phyloP scores from a whole-genome alignment of 2,888 invertebrate species.

The Ichneumoninae sp. region DNA sequence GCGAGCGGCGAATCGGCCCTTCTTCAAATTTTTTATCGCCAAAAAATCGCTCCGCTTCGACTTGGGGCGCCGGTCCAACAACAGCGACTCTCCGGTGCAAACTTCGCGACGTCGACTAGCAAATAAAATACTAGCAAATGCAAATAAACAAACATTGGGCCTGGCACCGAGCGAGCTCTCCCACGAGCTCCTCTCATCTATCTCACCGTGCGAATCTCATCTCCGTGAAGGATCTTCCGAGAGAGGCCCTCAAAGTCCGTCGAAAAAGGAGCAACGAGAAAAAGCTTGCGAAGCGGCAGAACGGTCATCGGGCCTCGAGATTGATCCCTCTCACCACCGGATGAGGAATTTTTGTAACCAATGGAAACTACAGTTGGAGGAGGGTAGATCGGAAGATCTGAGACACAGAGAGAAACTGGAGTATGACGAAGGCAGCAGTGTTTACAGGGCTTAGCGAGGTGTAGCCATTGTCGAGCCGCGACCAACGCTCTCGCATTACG shows the following conservation, averaged over 20 bases:
- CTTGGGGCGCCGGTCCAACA: no score
- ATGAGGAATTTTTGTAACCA: slow-evolving; percentile 4
- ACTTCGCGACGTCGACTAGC: no score
- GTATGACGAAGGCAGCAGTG: slow-evolving; percentile 73
- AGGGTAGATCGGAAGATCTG: not conserved
- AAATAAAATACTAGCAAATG: not conserved
- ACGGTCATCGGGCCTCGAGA: slow-evolving; percentile 35
- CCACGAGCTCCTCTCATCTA: not conserved
- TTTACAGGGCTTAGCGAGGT: slow-evolving; percentile 77
- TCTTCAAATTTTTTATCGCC: no score
- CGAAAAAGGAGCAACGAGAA: slow-evolving; percentile 9
- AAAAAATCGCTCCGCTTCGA: no score
- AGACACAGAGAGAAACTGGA: slow-evolving; percentile 55
- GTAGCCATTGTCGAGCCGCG: slow-evolving; percentile 69
- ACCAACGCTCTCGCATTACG: slow-evolving; percentile 77
- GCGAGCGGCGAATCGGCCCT: no score
- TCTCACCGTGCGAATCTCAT: slow-evolving; percentile 38
- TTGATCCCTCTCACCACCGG: slow-evolving; percentile 30
- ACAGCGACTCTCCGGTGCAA: no score
- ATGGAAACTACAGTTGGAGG: slow-evolving; percentile 1
- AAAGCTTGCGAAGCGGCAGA: slow-evolving; percentile 1
- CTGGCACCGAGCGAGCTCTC: not conserved
- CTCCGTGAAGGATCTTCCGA: slow-evolving; percentile 32
- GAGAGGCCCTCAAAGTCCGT: not conserved
- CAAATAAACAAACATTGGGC: slow-evolving; percentile 25